Conservation (phyloP, 2,888 invertebrate genomes). For the Lamellibrachia columna region DNA sequence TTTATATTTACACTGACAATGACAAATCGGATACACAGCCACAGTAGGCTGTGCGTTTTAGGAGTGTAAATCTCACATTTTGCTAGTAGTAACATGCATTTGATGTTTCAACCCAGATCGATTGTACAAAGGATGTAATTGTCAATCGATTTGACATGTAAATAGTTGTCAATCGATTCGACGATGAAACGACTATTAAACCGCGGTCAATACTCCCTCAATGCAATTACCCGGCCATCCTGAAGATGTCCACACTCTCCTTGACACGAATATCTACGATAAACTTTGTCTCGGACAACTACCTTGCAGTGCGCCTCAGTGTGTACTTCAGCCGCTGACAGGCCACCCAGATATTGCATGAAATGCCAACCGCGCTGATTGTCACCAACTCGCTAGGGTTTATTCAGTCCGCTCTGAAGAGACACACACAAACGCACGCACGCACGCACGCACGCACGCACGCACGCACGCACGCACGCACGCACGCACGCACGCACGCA, state of each 20-base stretch:
- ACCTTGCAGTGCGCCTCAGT: background rate
- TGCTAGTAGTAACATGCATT: background rate
- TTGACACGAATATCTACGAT: background rate
- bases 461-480: too few relatives aligned
- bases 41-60: background rate
- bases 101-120: background rate
- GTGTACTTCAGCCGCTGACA: background rate
- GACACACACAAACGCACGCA: background rate
- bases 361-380: background rate
- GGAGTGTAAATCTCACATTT: background rate
- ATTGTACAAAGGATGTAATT: background rate
- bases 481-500: too few relatives aligned
- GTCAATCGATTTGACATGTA: background rate
- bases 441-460: too few relatives aligned
- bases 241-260: background rate
- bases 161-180: background rate
- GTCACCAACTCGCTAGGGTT: background rate
- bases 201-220: background rate
- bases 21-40: background rate
- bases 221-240: background rate
- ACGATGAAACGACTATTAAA: background rate
- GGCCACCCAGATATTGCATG: background rate
- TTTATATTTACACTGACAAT: background rate
- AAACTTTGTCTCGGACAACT: background rate
- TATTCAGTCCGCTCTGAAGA: background rate